Evolutionary conservation across 2,113 vertebrate species (phyloP).

Genomic region (Strigops habroptila): DNA sequence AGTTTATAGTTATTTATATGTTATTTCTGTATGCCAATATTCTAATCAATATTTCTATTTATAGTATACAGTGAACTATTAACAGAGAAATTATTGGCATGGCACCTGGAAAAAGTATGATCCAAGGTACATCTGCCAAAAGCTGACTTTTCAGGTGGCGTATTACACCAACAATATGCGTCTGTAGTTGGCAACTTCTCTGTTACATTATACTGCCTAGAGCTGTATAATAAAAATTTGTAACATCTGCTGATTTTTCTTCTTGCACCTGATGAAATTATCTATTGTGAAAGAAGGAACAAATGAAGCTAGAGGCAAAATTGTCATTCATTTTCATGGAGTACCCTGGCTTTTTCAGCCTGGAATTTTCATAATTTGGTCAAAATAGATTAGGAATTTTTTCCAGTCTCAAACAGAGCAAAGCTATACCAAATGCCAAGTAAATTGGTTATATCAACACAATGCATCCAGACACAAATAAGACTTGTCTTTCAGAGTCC

Average conservation of each 20-base stretch:
- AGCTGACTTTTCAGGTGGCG: not conserved
- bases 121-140: not conserved
- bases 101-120: not conserved
- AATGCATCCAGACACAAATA: not conserved
- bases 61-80: not conserved
- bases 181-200: not conserved
- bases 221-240: not conserved
- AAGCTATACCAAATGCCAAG: fast-evolving
- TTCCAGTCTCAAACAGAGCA: not conserved
- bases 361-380: not conserved
- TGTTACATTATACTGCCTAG: not conserved
- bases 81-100: not conserved
- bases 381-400: not conserved
- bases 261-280: not conserved
- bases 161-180: not conserved
- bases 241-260: not conserved
- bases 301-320: not conserved
- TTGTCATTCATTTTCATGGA: not conserved
- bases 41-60: constrained; percentile 35
- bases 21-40: not conserved
- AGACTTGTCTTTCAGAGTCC: not conserved
- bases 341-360: not conserved
- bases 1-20: not conserved
- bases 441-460: not conserved
- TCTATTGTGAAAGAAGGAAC: not conserved